phyloP scores from a whole-genome alignment of 2,797 vertebrate genomes.

The Lates japonicus region DNA sequence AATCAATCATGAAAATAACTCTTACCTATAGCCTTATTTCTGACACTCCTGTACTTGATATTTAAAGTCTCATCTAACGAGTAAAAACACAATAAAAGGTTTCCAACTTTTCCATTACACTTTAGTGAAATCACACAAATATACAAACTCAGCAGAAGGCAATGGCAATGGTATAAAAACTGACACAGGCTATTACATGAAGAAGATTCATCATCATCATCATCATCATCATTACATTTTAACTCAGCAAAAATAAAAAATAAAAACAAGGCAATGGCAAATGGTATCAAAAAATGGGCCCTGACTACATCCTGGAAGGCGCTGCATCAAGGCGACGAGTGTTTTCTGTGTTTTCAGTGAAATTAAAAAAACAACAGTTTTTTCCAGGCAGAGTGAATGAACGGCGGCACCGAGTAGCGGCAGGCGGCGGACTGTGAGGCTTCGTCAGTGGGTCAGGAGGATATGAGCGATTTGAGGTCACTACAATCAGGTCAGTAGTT shows the following conservation, averaged over 20 bases:
- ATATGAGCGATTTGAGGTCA: neutral
- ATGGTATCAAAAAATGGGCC: constrained; percentile 75
- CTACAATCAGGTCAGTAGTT: neutral
- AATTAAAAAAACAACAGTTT: constrained; percentile 1
- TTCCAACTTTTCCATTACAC: constrained; percentile 75
- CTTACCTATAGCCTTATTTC: neutral
- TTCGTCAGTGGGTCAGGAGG: neutral
- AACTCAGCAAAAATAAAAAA: constrained; percentile 75
- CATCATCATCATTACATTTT: constrained; percentile 69
- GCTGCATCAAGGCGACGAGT: constrained; percentile 55
- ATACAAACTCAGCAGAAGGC: constrained; percentile 84
- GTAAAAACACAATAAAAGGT: constrained; percentile 17
- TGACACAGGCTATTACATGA: constrained; percentile 81
- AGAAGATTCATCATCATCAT: constrained; percentile 63
- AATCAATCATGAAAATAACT: neutral
- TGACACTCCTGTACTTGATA: neutral
- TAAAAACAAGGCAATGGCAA: constrained; percentile 82
- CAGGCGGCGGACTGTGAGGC: neutral
- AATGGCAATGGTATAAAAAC: constrained; percentile 84
- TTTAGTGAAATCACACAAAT: constrained; percentile 86
- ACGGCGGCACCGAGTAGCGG: neutral
- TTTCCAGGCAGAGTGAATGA: constrained; percentile 52
- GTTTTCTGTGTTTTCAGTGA: constrained; percentile 49
- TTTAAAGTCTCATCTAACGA: neutral
- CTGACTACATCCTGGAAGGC: constrained; percentile 72